Conservation (phyloP, 2,113 vertebrate genomes). For the Fulica atra region DNA sequence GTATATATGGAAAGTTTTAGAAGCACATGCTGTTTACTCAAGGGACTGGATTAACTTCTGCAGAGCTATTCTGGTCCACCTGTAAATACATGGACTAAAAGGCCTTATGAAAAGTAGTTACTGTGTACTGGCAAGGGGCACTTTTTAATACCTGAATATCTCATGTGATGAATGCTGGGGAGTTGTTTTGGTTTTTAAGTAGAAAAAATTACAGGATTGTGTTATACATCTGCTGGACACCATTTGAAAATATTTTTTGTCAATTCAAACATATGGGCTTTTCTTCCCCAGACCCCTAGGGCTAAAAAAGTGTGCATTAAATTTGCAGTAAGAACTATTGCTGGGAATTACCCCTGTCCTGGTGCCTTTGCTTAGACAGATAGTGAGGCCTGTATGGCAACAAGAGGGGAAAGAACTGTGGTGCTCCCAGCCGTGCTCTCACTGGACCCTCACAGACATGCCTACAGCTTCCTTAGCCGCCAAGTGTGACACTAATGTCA, state of each 20-base stretch:
- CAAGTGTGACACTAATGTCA: not conserved
- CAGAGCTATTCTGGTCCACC: conserved; percentile 52
- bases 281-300: not conserved
- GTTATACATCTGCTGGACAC: conserved; percentile 11
- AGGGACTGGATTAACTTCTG: conserved; percentile 29
- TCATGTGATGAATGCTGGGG: not conserved
- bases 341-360: not conserved
- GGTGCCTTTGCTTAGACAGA: not conserved
- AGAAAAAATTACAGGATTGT: conserved; percentile 33
- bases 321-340: not conserved
- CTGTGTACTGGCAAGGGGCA: conserved; percentile 9
- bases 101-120: conserved; percentile 32
- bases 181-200: conserved; percentile 23
- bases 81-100: conserved; percentile 40
- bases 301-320: conserved; percentile 1
- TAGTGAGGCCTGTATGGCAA: not conserved
- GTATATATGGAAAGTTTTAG: conserved; percentile 40
- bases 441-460: not conserved
- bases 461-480: not conserved
- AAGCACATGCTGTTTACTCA: conserved; percentile 30
- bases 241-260: not conserved
- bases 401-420: rapidly evolving
- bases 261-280: not conserved
- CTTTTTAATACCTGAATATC: conserved; percentile 33
- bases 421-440: not conserved